A percentile compares a stretch with the other conserved stretches of the same genome.
Conservation (phyloP, 2,113 vertebrate genomes). For the Sorex fumeus region DNA sequence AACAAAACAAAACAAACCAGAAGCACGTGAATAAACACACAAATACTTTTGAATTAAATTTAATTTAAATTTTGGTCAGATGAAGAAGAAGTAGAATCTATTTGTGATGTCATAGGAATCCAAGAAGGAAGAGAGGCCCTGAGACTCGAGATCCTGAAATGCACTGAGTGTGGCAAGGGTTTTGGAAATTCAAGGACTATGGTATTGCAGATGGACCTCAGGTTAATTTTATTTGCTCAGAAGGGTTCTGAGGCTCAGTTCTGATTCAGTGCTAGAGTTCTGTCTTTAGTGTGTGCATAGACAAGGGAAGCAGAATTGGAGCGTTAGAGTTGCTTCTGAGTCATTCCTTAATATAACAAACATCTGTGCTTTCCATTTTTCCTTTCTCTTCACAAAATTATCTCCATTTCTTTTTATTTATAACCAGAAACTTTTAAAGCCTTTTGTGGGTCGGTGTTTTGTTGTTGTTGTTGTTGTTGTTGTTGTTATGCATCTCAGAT, state of each 20-base stretch:
- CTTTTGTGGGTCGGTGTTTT: not conserved
- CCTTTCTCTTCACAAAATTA: slow-evolving; percentile 43
- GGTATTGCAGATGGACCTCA: too few relatives aligned
- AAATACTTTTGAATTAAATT: too few relatives aligned
- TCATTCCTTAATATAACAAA: not conserved
- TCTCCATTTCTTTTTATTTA: not conserved
- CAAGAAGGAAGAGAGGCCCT: too few relatives aligned
- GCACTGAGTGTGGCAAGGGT: too few relatives aligned
- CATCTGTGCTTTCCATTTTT: not conserved
- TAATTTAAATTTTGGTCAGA: too few relatives aligned
- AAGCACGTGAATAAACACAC: too few relatives aligned
- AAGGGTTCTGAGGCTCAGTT: slow-evolving; percentile 24
- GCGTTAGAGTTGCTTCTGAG: not conserved
- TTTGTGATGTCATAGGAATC: too few relatives aligned
- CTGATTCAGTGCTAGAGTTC: slow-evolving; percentile 11
- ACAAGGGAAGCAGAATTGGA: not conserved
- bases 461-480: too few relatives aligned
- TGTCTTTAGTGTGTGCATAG: not conserved
- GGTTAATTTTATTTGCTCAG: not conserved
- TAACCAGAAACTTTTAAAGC: slow-evolving; percentile 15
- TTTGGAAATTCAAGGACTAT: too few relatives aligned
- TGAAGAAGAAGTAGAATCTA: too few relatives aligned
- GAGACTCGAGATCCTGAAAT: too few relatives aligned
- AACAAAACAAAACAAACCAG: too few relatives aligned
- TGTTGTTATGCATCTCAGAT: not conserved